phyloP scores from a whole-genome alignment of 2,888 invertebrate species.

The Petrophora chlorosata region DNA sequence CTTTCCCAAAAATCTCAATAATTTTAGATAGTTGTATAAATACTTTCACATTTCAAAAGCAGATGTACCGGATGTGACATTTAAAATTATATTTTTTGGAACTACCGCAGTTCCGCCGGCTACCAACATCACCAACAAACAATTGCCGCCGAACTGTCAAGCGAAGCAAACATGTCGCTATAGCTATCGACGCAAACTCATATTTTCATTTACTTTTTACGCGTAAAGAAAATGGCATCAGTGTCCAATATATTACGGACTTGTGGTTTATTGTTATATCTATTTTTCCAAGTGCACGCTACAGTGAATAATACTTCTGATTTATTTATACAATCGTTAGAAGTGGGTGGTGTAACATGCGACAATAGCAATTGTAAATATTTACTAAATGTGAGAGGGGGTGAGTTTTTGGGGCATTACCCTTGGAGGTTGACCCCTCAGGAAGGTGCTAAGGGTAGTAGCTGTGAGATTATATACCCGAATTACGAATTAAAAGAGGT shows the following conservation, averaged over 20 bases:
- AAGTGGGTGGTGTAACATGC: conserved; percentile 56
- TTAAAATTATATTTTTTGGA: no score
- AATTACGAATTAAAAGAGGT: conserved; percentile 71
- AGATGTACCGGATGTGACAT: no score
- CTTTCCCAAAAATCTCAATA: no score
- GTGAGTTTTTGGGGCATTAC: conserved; percentile 70
- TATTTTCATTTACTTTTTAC: conserved; percentile 55
- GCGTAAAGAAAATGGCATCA: conserved; percentile 64
- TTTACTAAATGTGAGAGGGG: conserved; percentile 70
- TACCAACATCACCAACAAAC: conserved; percentile 49
- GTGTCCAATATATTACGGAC: conserved; percentile 69
- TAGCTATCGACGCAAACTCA: conserved; percentile 43
- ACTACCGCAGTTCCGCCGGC: conserved; percentile 63
- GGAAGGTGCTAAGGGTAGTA: conserved; percentile 55
- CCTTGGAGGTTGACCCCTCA: conserved; percentile 71
- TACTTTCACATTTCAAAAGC: no score
- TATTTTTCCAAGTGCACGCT: conserved; percentile 58
- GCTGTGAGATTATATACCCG: conserved; percentile 64
- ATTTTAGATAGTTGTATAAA: no score
- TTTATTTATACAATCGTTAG: conserved; percentile 61
- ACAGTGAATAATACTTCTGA: conserved; percentile 43
- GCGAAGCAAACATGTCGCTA: conserved; percentile 66
- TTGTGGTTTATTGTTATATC: conserved; percentile 72
- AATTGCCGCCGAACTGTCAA: conserved; percentile 76
- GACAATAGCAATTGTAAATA: conserved; percentile 70